Percentiles rank a stretch among this genome's conserved stretches.
Evolutionary conservation across 2,797 vertebrate genomes (phyloP).

Genomic region (Syngnathus acus): DNA sequence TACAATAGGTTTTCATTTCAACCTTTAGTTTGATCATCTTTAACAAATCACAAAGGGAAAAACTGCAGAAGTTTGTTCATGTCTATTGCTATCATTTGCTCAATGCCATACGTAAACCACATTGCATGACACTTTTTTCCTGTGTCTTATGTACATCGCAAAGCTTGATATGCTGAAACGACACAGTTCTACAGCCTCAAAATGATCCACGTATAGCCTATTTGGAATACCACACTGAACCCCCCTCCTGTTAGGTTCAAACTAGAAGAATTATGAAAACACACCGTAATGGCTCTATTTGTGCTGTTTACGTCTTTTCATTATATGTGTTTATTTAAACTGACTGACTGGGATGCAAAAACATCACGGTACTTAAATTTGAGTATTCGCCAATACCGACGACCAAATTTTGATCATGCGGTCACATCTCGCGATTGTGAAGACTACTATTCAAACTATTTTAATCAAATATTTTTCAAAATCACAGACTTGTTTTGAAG

Average conservation of each 20-base stretch:
- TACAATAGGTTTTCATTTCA: neutral
- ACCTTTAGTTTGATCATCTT: no score
- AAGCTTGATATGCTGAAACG: neutral
- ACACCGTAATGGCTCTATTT: neutral
- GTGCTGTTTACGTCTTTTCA: no score
- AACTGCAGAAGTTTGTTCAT: neutral
- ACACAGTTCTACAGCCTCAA: neutral
- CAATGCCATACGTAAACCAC: neutral
- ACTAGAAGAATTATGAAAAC: neutral
- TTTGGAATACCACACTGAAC: neutral
- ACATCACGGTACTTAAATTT: no score
- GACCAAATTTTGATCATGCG: no score
- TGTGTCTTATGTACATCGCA: neutral
- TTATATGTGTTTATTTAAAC: no score
- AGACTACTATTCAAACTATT: no score
- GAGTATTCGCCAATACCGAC: no score
- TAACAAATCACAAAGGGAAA: neutral
- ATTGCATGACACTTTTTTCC: no score
- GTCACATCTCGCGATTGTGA: no score
- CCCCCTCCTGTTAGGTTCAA: neutral
- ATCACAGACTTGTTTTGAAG: no score
- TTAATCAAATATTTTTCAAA: no score
- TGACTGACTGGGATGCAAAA: no score
- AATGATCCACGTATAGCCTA: neutral
- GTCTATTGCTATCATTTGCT: neutral